A percentile compares a stretch with the other conserved stretches of the same genome.
Evolutionary conservation across 2,797 vertebrate genomes (phyloP).

Genomic region (Crenuchus spilurus): DNA sequence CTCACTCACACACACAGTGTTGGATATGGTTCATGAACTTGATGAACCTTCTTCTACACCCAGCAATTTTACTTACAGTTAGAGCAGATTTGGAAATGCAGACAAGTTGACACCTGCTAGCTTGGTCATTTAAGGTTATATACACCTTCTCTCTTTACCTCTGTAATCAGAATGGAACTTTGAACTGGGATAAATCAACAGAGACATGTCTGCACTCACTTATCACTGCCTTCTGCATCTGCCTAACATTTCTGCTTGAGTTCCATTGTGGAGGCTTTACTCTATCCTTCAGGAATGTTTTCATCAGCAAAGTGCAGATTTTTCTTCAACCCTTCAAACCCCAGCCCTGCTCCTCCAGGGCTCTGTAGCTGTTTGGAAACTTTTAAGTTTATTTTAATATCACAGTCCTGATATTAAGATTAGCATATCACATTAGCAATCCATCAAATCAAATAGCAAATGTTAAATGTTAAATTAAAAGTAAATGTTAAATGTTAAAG

Average conservation of each 20-base stretch:
- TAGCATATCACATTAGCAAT: too few species aligned
- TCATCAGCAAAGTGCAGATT: conserved; percentile 26
- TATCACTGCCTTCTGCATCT: conserved; percentile 3
- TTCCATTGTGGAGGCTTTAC: conserved; percentile 34
- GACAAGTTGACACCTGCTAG: conserved; percentile 1
- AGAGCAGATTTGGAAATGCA: not conserved
- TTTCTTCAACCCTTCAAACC: not conserved
- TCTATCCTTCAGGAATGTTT: conserved; percentile 46
- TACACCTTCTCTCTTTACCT: not conserved
- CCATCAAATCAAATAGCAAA: too few species aligned
- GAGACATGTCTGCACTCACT: not conserved
- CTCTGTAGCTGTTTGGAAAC: not conserved
- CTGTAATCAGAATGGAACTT: not conserved
- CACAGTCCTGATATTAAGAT: too few species aligned
- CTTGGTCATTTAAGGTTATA: not conserved
- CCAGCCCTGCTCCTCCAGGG: not conserved
- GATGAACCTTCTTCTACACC: not conserved
- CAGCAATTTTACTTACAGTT: not conserved
- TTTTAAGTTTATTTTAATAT: too few species aligned
- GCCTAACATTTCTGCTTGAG: conserved; percentile 12
- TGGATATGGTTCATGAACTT: not conserved
- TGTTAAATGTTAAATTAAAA: too few species aligned
- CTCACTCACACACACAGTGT: conserved; percentile 10
- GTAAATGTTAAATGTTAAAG: too few species aligned
- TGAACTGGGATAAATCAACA: not conserved